These are phyloP conservation scores for Drosophila monieri DNA, from an alignment of 2,888 invertebrate genomes.

Conservation along the genomic window DNA sequence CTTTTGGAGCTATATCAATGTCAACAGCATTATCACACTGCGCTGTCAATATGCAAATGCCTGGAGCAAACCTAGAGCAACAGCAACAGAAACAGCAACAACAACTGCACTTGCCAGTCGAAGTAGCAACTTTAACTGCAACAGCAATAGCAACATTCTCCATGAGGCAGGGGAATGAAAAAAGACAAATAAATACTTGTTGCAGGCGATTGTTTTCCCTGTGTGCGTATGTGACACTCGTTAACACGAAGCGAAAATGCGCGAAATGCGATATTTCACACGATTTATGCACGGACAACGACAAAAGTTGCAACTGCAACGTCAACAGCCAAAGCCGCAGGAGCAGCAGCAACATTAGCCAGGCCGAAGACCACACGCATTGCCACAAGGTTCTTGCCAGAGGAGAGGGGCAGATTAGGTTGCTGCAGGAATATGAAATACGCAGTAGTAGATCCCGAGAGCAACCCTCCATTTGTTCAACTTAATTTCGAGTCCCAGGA, in stretches of 20 bases:
- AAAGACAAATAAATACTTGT: constrained; percentile 76
- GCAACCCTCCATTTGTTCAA: constrained; percentile 36
- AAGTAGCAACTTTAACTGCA: constrained; percentile 37
- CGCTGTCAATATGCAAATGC: constrained; percentile 81
- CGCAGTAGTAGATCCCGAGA: constrained; percentile 4
- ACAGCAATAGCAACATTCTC: constrained; percentile 50
- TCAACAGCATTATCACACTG: constrained; percentile 80
- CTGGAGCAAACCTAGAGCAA: constrained; percentile 43
- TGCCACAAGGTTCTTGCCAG: constrained; percentile 25
- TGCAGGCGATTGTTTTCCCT: constrained; percentile 40
- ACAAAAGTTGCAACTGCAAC: constrained; percentile 71
- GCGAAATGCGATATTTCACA: constrained; percentile 84
- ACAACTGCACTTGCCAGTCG: constrained; percentile 17
- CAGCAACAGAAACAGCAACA: constrained; percentile 12
- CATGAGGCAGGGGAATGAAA: constrained; percentile 11
- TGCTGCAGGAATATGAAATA: constrained; percentile 32
- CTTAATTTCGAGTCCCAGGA: constrained; percentile 41
- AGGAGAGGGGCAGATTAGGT: constrained; percentile 35
- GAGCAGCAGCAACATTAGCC: constrained; percentile 35
- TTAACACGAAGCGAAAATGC: constrained; percentile 81
- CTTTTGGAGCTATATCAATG: constrained; percentile 73
- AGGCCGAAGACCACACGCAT: constrained; percentile 64
- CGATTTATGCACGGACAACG: constrained; percentile 83
- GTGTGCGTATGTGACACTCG: constrained; percentile 77
- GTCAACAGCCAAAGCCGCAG: constrained; percentile 32